A percentile compares a stretch with the other conserved stretches of the same genome.
phyloP scores from a whole-genome alignment of 2,888 invertebrate species.

The Callinectes sapidus region DNA sequence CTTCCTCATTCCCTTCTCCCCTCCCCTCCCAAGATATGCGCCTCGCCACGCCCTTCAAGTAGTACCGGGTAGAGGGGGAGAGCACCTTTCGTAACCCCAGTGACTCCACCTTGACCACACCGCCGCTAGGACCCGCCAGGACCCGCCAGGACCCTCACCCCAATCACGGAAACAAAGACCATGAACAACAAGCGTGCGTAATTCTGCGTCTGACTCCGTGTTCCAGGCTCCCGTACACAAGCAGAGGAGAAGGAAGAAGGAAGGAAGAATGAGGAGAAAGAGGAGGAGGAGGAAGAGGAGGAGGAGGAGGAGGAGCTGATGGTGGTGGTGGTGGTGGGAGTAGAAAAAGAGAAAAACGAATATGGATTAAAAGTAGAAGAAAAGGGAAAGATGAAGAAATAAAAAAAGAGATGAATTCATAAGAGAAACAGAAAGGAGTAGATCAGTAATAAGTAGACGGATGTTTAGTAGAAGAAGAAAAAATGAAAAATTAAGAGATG shows the following conservation, averaged over 20 bases:
- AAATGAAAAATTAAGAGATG: too few species aligned
- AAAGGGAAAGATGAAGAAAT: background rate
- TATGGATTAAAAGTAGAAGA: background rate
- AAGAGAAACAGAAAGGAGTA: background rate
- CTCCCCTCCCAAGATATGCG: background rate
- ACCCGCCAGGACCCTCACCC: background rate
- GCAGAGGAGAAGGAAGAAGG: background rate
- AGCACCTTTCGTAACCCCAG: background rate
- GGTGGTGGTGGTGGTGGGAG: background rate
- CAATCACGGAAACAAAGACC: constrained; percentile 31
- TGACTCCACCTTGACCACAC: background rate
- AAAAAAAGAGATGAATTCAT: background rate
- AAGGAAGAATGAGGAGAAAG: background rate
- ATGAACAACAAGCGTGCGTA: constrained; percentile 2
- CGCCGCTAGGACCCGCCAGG: background rate
- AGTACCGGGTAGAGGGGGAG: background rate
- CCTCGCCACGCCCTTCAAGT: background rate
- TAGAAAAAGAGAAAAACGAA: background rate
- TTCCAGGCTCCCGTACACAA: background rate
- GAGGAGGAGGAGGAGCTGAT: too few species aligned
- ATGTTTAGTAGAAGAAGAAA: too few species aligned
- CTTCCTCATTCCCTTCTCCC: background rate
- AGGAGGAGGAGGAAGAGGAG: background rate
- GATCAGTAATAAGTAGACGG: too few species aligned
- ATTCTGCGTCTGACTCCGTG: background rate